These are phyloP conservation scores for Epicauta chinensis DNA, from an alignment of 1,140 invertebrate species.

Conservation along the genomic window DNA sequence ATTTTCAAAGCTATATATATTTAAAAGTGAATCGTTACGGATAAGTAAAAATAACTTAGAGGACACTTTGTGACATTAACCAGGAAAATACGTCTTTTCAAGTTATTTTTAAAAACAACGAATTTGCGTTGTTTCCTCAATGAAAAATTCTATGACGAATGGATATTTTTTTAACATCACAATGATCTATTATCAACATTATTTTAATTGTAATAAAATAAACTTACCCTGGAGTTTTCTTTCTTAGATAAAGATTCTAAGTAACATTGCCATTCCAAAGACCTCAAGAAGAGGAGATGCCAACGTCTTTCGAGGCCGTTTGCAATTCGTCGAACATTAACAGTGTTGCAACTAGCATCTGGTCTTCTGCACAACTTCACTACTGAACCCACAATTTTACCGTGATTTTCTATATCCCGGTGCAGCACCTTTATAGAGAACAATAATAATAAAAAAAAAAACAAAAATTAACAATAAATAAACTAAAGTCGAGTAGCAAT, in stretches of 20 bases:
- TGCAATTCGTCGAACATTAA: slow-evolving; percentile 43
- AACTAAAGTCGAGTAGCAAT: neutral
- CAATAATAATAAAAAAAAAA: slow-evolving; percentile 3
- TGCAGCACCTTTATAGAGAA: slow-evolving; percentile 64
- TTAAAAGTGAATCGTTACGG: too few species aligned
- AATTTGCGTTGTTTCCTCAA: too few species aligned
- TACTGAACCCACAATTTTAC: slow-evolving; percentile 72
- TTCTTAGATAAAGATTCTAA: slow-evolving; percentile 49
- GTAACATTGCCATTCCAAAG: slow-evolving; percentile 84
- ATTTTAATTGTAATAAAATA: too few species aligned
- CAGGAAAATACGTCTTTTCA: too few species aligned
- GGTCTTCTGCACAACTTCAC: slow-evolving; percentile 55
- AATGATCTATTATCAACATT: too few species aligned
- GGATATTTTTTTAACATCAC: too few species aligned
- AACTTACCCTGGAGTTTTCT: slow-evolving; percentile 29
- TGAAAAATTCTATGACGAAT: too few species aligned
- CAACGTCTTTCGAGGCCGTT: slow-evolving; percentile 71
- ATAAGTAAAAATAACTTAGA: too few species aligned
- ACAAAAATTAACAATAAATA: slow-evolving; percentile 8
- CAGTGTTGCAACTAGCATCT: slow-evolving; percentile 33
- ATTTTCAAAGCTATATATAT: too few species aligned
- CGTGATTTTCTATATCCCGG: slow-evolving; percentile 77
- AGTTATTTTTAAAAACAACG: too few species aligned
- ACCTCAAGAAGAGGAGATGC: slow-evolving; percentile 79
- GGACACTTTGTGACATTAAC: too few species aligned